Conservation (phyloP, 2,888 invertebrate genomes). For the Ophion slaviceki region DNA sequence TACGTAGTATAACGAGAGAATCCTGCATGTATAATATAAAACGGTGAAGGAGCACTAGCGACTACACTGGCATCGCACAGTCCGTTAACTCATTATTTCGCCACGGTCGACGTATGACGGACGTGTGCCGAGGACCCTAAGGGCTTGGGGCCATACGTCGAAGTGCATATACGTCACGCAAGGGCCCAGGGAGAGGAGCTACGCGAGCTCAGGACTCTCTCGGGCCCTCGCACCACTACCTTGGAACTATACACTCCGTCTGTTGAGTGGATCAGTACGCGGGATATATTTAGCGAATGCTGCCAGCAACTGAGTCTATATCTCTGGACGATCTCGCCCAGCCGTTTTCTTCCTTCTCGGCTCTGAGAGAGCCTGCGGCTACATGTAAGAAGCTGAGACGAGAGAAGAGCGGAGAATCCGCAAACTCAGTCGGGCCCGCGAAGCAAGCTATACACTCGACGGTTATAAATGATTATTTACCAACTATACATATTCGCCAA, state of each 20-base stretch:
- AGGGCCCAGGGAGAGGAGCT: constrained; percentile 46
- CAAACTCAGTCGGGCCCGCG: constrained; percentile 9
- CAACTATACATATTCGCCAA: constrained; percentile 3
- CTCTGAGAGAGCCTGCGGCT: constrained; percentile 17
- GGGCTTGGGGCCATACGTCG: constrained; percentile 65
- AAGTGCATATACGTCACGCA: constrained; percentile 72
- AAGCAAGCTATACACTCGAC: background rate
- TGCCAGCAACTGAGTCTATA: constrained; percentile 48
- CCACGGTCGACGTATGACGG: constrained; percentile 73
- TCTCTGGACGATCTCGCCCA: constrained; percentile 49
- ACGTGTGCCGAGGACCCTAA: constrained; percentile 69
- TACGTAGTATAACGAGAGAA: constrained; percentile 42
- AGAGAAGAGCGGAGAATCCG: constrained; percentile 35
- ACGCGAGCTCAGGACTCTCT: constrained; percentile 24
- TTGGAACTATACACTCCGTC: constrained; percentile 23
- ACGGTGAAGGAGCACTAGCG: constrained; percentile 30
- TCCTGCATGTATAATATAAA: constrained; percentile 53
- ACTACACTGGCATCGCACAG: constrained; percentile 50
- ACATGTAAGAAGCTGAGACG: constrained; percentile 14
- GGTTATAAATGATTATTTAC: constrained; percentile 41
- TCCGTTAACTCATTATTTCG: constrained; percentile 73
- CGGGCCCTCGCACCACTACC: constrained; percentile 23
- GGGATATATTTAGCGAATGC: constrained; percentile 59
- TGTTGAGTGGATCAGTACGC: constrained; percentile 61
- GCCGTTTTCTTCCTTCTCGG: constrained; percentile 47